Evolutionary conservation across 2,797 vertebrate species (phyloP).

Genomic region (Mormyrus proboscirostris): DNA sequence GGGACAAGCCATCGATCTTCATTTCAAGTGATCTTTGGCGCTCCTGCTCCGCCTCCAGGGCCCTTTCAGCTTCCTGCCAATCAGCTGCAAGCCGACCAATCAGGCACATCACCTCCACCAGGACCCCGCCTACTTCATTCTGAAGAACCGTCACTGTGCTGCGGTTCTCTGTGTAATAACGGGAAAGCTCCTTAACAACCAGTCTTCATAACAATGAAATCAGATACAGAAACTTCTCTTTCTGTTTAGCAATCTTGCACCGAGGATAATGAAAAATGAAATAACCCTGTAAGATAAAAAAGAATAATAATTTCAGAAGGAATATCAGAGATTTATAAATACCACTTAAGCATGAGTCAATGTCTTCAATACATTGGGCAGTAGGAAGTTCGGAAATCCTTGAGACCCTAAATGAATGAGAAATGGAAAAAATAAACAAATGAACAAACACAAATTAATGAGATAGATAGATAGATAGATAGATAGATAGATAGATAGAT

Average conservation of each 20-base stretch:
- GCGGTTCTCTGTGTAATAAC: constrained; percentile 38
- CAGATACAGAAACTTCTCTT: not conserved
- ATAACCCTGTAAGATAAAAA: not conserved
- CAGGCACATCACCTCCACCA: constrained; percentile 68
- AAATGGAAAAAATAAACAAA: not conserved
- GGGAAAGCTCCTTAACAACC: not conserved
- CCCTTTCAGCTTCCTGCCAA: constrained; percentile 65
- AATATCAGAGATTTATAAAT: not conserved
- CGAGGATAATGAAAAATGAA: not conserved
- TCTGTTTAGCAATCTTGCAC: not conserved
- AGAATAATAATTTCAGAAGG: not conserved
- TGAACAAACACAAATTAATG: not conserved
- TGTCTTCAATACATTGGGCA: not conserved
- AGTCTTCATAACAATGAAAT: not conserved
- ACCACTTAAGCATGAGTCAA: not conserved
- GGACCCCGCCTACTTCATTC: constrained; percentile 63
- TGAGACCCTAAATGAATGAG: not conserved
- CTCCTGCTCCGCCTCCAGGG: constrained; percentile 62
- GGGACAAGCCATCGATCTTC: constrained; percentile 60
- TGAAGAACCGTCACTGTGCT: constrained; percentile 51
- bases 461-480: not conserved
- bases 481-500: not conserved
- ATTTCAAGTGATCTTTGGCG: constrained; percentile 50
- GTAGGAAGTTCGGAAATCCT: not conserved
- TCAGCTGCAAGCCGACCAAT: constrained; percentile 75